Conservation (phyloP, 2,797 vertebrate species). For the Taenioides sp. region DNA sequence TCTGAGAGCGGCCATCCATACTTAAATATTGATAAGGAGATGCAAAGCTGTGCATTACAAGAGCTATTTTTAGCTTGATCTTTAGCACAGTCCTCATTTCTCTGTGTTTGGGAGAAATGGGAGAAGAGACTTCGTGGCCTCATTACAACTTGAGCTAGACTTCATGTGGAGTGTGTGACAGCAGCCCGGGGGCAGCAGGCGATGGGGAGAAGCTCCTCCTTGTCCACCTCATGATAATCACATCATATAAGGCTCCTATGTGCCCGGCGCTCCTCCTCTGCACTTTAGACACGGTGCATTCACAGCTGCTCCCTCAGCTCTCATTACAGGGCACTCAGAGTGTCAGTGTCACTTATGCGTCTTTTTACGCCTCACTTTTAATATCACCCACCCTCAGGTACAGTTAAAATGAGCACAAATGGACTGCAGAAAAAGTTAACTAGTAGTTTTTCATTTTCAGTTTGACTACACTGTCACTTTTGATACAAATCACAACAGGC, state of each 20-base stretch:
- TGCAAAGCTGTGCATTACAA: neutral
- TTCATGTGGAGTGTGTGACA: slow-evolving; percentile 43
- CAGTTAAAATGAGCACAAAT: neutral
- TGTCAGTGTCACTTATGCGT: slow-evolving; percentile 22
- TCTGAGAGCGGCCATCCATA: neutral
- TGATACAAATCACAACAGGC: neutral
- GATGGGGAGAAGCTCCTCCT: slow-evolving; percentile 37
- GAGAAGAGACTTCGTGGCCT: slow-evolving; percentile 33
- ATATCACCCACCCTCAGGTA: neutral
- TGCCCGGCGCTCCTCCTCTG: slow-evolving; percentile 20
- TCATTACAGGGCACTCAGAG: slow-evolving; percentile 24
- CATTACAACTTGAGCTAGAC: slow-evolving; percentile 41
- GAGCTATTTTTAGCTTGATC: slow-evolving; percentile 22
- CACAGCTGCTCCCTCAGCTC: slow-evolving; percentile 18
- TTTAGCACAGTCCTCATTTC: slow-evolving; percentile 10
- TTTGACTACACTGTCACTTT: neutral
- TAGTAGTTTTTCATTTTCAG: neutral
- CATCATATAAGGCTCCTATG: slow-evolving; percentile 46
- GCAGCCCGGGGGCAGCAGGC: slow-evolving; percentile 48
- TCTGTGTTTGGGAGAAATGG: slow-evolving; percentile 19
- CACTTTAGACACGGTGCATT: slow-evolving; percentile 35
- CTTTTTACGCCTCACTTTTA: slow-evolving; percentile 13
- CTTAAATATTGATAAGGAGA: neutral
- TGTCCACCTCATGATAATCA: slow-evolving; percentile 51
- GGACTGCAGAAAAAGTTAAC: neutral